These are phyloP conservation scores for Taxidea taxus DNA, from an alignment of 2,113 vertebrate species.

Conservation along the genomic window DNA sequence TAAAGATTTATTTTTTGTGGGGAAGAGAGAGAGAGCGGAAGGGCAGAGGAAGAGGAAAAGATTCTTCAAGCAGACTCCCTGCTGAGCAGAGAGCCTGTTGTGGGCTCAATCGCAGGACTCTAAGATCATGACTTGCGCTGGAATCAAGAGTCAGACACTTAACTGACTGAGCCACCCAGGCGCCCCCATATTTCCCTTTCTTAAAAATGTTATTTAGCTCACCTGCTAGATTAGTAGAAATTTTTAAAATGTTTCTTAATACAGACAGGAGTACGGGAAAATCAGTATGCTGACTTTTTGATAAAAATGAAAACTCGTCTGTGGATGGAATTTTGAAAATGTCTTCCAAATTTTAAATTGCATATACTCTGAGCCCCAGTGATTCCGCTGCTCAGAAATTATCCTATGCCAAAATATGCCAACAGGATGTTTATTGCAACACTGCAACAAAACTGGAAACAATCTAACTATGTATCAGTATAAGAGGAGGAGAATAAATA, in stretches of 20 bases:
- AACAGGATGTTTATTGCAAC: neutral
- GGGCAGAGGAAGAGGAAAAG: neutral
- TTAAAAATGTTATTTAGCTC: constrained; percentile 14
- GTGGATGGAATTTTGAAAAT: neutral
- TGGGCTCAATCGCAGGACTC: neutral
- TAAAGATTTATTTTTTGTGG: neutral
- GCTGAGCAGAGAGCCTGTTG: neutral
- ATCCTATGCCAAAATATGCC: neutral
- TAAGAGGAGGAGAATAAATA: neutral
- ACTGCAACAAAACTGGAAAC: neutral
- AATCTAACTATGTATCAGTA: neutral
- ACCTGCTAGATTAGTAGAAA: neutral
- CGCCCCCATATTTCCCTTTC: neutral
- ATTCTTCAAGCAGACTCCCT: neutral
- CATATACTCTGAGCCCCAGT: neutral
- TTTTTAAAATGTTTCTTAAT: neutral
- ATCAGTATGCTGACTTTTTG: neutral
- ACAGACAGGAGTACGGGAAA: neutral
- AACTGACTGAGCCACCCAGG: neutral
- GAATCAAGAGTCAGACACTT: neutral
- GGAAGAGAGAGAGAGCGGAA: neutral
- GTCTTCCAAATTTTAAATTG: constrained; percentile 22
- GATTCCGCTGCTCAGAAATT: neutral
- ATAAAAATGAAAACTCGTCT: neutral
- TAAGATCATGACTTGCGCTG: neutral